Evolutionary conservation across 1,140 invertebrate genomes (phyloP).

Genomic region (Brachionus rotundiformis): DNA sequence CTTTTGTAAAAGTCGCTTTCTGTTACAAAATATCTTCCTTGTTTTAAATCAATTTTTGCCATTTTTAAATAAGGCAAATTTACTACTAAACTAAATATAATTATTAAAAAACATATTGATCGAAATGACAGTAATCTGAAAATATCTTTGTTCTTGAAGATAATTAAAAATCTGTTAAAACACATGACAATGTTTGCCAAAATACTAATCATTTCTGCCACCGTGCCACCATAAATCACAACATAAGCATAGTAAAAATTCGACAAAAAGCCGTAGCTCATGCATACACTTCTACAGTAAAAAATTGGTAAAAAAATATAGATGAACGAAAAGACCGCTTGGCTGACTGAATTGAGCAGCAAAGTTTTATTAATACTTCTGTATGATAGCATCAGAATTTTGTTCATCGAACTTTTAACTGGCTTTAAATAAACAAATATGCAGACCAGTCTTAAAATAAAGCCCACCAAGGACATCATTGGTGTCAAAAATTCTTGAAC

Average conservation of each 20-base stretch:
- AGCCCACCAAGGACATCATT: neutral
- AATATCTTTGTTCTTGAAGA: constrained; percentile 20
- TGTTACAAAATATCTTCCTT: neutral
- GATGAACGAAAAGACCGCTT: neutral
- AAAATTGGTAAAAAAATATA: constrained; percentile 11
- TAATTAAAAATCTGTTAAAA: constrained; percentile 21
- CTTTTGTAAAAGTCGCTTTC: neutral
- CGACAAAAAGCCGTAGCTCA: neutral
- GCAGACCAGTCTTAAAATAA: neutral
- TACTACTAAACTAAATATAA: neutral
- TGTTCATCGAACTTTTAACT: neutral
- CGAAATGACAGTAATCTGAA: neutral
- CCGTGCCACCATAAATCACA: neutral
- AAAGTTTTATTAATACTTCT: neutral
- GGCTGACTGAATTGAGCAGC: neutral
- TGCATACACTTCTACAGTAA: neutral
- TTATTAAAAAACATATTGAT: neutral
- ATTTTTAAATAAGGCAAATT: constrained; percentile 23
- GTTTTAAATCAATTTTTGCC: neutral
- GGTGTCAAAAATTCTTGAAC: constrained; percentile 20
- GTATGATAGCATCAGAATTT: constrained; percentile 13
- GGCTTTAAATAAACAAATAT: constrained; percentile 7
- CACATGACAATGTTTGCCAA: constrained; percentile 5
- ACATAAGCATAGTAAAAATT: constrained; percentile 21
- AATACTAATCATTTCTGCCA: constrained; percentile 10